Conservation (phyloP, 64 coral and sea anemone species). For the Acropora tenuis region DNA sequence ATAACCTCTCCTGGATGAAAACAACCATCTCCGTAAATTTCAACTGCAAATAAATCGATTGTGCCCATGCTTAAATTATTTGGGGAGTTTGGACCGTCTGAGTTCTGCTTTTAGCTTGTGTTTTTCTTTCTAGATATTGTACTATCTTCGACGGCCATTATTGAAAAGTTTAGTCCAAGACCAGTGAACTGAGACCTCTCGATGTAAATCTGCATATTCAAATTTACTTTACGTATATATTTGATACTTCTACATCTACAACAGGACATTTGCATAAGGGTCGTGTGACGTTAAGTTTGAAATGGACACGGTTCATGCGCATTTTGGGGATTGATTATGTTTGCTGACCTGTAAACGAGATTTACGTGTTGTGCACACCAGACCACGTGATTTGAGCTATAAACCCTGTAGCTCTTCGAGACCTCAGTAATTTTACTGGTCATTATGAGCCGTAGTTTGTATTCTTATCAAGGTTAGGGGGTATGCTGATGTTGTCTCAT, state of each 20-base stretch:
- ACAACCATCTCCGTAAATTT: conserved; percentile 44
- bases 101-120: too few species aligned
- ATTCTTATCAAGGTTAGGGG: too few species aligned
- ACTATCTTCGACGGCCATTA: neutral
- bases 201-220: conserved; percentile 4
- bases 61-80: neutral
- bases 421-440: too few species aligned
- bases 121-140: neutral
- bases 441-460: too few species aligned
- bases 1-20: conserved; percentile 31
- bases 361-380: too few species aligned
- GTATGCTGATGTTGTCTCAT: too few species aligned
- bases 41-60: conserved; percentile 45
- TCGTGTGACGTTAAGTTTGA: too few species aligned
- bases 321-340: too few species aligned
- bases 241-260: neutral
- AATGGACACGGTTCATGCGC: too few species aligned
- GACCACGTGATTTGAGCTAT: too few species aligned
- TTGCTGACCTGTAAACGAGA: too few species aligned
- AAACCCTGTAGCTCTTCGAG: too few species aligned
- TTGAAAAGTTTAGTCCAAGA: neutral
- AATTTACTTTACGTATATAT: neutral
- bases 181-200: neutral
- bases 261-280: neutral
- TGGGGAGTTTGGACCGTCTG: neutral